Evolutionary conservation across 35 echinoderm and acorn worm genomes (phyloP), one percentile per base, ranked within the genome.

Genomic region (Stichopus chloronotus): DNA sequence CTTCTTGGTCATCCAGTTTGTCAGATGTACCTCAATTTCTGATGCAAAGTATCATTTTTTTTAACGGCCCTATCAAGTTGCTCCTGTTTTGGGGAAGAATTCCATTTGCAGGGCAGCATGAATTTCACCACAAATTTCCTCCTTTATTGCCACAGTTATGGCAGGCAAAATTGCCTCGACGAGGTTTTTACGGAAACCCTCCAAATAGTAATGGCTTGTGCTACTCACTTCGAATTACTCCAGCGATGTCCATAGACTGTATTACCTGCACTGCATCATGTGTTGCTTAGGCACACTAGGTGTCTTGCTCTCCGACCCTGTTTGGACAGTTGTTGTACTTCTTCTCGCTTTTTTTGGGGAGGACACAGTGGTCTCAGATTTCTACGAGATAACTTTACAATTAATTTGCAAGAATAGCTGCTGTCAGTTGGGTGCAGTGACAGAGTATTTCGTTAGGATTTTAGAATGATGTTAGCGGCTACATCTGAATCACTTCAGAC

Each of bases 51-150:
- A n/a, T 71, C 65, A 71, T 2, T 71, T 71, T 71, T 4, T n/a
- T 71, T 71, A 13, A n/a, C 65, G n/a, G 65, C 65, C 11, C n/a
- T 71, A 71, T 71, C 65, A 71, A 71, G 65, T 71, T 71, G 65
- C 65, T 71, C n/a, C 4, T 71, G 65, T 71, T 71, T 71, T 71
- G 11, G 11, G 4, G 65, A 71, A 71, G n/a, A 71, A 4, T 71
- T 71, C 65, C 65, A 71, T 71, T n/a, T 71, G 65, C 11, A 71
- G n/a, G 65, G 65, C 65, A 13, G 65, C 11, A n/a, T 71, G 65
- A 13, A 71, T 71, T 71, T 71, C 65, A 2, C 65, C 65, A 71
- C 65, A 71, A 71, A 71, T 71, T n/a, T 71, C 65, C n/a, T 71
- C 65, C 65, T 71, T 71, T 13, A 71, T 71, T 71, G 65, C 65